Conservation (phyloP, 2,797 vertebrate genomes). For the Discoglossus pictus region DNA sequence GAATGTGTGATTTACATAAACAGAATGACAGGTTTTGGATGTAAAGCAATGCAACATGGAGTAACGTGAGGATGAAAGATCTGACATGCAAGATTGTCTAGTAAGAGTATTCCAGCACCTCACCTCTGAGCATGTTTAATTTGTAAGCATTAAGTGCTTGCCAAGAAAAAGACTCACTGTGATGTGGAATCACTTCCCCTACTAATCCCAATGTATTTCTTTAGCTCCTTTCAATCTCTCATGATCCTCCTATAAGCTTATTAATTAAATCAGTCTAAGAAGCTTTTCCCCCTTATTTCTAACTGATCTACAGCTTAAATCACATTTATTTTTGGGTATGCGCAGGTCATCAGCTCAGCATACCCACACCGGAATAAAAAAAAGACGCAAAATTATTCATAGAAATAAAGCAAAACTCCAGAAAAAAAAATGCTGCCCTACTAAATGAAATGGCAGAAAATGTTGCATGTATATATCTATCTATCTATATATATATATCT, state of each 20-base stretch:
- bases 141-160: constrained; percentile 67
- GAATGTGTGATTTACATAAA: background rate
- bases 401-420: constrained; percentile 5
- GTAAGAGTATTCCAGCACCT: constrained; percentile 56
- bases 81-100: constrained; percentile 8
- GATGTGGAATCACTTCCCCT: constrained; percentile 63
- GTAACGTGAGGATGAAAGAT: constrained; percentile 17
- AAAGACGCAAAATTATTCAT: constrained; percentile 38
- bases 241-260: constrained; percentile 76
- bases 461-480: constrained; percentile 29
- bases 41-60: constrained; percentile 17
- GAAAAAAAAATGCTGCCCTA: background rate
- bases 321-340: constrained; percentile 64
- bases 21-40: constrained; percentile 1
- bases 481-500: too few relatives aligned
- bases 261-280: constrained; percentile 78
- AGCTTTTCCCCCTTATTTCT: constrained; percentile 63
- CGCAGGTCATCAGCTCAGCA: constrained; percentile 59
- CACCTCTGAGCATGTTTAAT: constrained; percentile 68
- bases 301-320: constrained; percentile 71
- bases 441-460: constrained; percentile 49
- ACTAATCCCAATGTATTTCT: constrained; percentile 74
- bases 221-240: constrained; percentile 71
- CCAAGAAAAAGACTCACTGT: constrained; percentile 65
- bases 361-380: constrained; percentile 22